Percentiles rank a stretch among this genome's conserved stretches.
Evolutionary conservation across 1,140 invertebrate genomes (phyloP).

Genomic region (Drosophila seguyi): DNA sequence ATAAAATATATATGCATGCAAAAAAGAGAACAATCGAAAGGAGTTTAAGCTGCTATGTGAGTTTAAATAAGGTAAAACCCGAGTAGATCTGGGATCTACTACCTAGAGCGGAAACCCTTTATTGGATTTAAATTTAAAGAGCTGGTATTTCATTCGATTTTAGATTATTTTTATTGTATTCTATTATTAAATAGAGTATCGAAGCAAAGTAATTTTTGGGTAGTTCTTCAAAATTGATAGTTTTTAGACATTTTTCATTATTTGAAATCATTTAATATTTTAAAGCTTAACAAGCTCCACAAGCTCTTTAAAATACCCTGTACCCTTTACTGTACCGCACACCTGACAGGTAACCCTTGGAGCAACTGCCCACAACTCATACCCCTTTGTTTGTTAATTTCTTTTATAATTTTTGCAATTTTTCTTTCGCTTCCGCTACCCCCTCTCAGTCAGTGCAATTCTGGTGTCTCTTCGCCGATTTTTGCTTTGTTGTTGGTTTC

Average conservation of each 20-base stretch:
- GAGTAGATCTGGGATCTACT: background rate
- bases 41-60: constrained; percentile 8
- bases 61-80: background rate
- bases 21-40: constrained; percentile 35
- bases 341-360: constrained; percentile 22
- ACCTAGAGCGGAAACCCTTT: background rate
- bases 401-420: constrained; percentile 75
- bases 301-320: constrained; percentile 4
- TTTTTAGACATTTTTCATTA: background rate
- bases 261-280: background rate
- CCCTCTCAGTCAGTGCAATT: constrained; percentile 31
- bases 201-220: too few relatives aligned
- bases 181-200: too few relatives aligned
- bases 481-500: constrained; percentile 59
- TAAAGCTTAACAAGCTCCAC: background rate
- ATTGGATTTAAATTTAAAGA: background rate
- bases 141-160: background rate
- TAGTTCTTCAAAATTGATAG: too few relatives aligned
- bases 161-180: background rate
- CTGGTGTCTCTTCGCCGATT: constrained; percentile 28
- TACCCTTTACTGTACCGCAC: constrained; percentile 4
- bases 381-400: constrained; percentile 59
- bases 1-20: constrained; percentile 12
- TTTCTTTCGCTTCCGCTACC: constrained; percentile 19
- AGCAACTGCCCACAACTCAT: constrained; percentile 37